A percentile compares a stretch with the other conserved stretches of the same genome.
Conservation (phyloP, 2,113 vertebrate genomes). For the Cynoglossus semilaevis region DNA sequence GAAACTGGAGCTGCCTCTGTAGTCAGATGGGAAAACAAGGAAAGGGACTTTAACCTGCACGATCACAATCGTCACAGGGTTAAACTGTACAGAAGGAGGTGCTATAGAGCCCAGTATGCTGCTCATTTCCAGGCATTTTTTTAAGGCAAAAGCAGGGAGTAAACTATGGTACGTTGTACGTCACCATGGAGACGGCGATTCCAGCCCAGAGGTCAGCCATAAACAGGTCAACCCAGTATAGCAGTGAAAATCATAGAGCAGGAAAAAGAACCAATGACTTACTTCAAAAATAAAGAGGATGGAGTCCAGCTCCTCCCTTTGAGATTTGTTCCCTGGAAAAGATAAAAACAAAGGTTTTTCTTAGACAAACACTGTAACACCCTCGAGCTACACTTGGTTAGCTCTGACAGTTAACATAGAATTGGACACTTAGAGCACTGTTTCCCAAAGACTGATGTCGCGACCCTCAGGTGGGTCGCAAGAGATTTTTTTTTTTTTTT, state of each 20-base stretch:
- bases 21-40: slow-evolving; percentile 67
- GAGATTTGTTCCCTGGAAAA: slow-evolving; percentile 95
- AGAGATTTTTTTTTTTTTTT: too few species aligned
- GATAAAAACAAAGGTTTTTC: slow-evolving; percentile 56
- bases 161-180: slow-evolving; percentile 9
- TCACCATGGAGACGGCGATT: slow-evolving; percentile 42
- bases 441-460: slow-evolving; percentile 16
- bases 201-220: slow-evolving; percentile 24
- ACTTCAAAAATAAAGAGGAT: slow-evolving; percentile 99
- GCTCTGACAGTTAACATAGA: slow-evolving; percentile 35
- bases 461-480: too few species aligned
- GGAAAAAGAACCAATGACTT: slow-evolving; percentile 66
- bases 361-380: slow-evolving; percentile 22
- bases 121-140: slow-evolving; percentile 17
- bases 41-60: slow-evolving; percentile 65
- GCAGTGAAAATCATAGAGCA: slow-evolving; percentile 24
- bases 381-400: slow-evolving; percentile 17
- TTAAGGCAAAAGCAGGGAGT: slow-evolving; percentile 29
- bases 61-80: slow-evolving; percentile 27
- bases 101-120: slow-evolving; percentile 13
- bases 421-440: slow-evolving; percentile 7
- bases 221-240: slow-evolving; percentile 37
- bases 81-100: slow-evolving; percentile 35
- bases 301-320: slow-evolving; percentile 99
- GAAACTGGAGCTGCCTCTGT: slow-evolving; percentile 68